Base-by-base conservation (phyloP, 1,140 invertebrate genomes). In the Ganaspis sp. region DNA sequence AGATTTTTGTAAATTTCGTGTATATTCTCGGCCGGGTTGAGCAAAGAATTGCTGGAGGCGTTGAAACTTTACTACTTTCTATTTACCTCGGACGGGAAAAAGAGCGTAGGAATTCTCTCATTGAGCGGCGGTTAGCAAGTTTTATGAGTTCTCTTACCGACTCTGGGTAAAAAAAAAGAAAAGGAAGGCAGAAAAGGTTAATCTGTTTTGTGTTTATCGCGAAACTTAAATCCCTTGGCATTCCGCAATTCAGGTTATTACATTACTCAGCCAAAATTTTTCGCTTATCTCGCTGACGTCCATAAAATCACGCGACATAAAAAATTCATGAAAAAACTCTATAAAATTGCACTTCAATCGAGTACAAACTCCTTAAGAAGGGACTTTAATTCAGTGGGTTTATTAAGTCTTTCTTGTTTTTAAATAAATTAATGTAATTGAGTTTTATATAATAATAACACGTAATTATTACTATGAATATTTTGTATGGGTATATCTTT, bases 91-190 rank as follows among this genome's bases (percentile, higher is more conserved):
- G 58, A 64, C 58, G 58, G 26, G 58, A 64, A 64, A 64, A 64
- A 64, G 58, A 64, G 58, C 58, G 58, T 64, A 64, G 58, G 23
- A 64, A 64, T 64, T 64, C 58, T 64, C 58, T 64, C 58, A 64
- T 64, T 64, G 58, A 64, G 58, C 58, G 58, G 58, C 58, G 58
- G 58, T 64, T 64, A 64, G 58, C 58, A 64, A 64, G 58, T 64
- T 64, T 64, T 64, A 64, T 64, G 58, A 64, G 58, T 64, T 34
- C 26, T 29, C 58, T 64, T 29, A 64, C 54, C 23, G 54, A 26
- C 54, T 58, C 54, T 1, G 45, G 45, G 23, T 5, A 11, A 26
- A 58, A 26, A 34, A 64, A 64, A 29, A 15, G 23, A 64, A 26
- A 29, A 64, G 23, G 26, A 64, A 64, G 6, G 58, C 58, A 29